phyloP scores from a whole-genome alignment of 1,140 invertebrate genomes.

The Thereuonema tuberculata region DNA sequence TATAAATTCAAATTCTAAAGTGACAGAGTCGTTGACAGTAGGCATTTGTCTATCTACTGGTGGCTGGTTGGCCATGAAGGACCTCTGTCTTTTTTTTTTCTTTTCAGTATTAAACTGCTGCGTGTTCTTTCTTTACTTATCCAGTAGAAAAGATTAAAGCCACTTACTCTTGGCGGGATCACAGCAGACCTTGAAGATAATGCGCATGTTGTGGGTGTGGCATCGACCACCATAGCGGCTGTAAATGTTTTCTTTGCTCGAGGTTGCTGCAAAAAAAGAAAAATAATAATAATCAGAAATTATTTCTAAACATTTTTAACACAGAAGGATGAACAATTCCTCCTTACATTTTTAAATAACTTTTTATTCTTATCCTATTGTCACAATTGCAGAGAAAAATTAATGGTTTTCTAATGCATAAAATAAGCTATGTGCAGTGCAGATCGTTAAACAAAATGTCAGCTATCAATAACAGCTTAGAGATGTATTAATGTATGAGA shows the following conservation, averaged over 20 bases:
- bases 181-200: slow-evolving; percentile 88
- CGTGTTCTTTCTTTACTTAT: no score
- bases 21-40: slow-evolving; percentile 3
- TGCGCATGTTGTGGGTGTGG: slow-evolving; percentile 86
- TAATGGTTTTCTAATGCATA: no score
- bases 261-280: slow-evolving; percentile 46
- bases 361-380: not conserved
- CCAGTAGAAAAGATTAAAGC: slow-evolving; percentile 8
- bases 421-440: no score
- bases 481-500: no score
- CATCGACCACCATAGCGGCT: slow-evolving; percentile 78
- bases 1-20: no score
- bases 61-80: no score
- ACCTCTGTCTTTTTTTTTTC: no score
- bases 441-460: no score
- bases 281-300: slow-evolving; percentile 15
- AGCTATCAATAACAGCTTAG: no score
- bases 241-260: slow-evolving; percentile 78
- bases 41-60: slow-evolving; percentile 15
- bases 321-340: no score
- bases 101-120: no score
- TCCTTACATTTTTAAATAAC: not conserved
- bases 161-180: slow-evolving; percentile 30
- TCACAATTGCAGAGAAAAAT: not conserved
- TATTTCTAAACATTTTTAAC: no score